Conservation (phyloP, 2,888 invertebrate genomes). For the Sminthurinus aureus region DNA sequence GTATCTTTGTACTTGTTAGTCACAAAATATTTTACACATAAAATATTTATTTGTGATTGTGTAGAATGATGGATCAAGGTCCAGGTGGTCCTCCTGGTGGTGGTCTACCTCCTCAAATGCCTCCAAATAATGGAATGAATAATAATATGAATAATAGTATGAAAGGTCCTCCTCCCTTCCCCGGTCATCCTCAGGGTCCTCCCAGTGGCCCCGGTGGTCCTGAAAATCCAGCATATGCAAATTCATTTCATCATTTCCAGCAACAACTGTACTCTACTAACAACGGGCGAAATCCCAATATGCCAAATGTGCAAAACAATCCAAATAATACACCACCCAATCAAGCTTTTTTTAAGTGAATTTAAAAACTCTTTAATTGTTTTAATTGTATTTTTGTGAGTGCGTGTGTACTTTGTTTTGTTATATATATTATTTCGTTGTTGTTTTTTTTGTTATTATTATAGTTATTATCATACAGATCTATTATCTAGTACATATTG, state of each 20-base stretch:
- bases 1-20: no score
- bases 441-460: no score
- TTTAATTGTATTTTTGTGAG: no score
- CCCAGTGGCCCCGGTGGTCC: constrained; percentile 84
- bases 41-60: no score
- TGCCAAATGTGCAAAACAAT: constrained; percentile 59
- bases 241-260: constrained; percentile 95
- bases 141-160: constrained; percentile 62
- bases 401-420: no score
- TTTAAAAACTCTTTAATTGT: background rate
- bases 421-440: no score
- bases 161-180: constrained; percentile 62
- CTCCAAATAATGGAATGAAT: constrained; percentile 50
- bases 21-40: no score
- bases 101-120: constrained; percentile 50
- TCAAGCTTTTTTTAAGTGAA: constrained; percentile 60
- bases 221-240: constrained; percentile 91
- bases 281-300: constrained; percentile 67
- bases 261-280: constrained; percentile 89
- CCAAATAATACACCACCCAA: constrained; percentile 58
- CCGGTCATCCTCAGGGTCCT: constrained; percentile 23
- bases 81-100: constrained; percentile 60
- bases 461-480: no score
- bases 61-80: constrained; percentile 39
- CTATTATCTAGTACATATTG: no score